Evolutionary conservation across 2,888 invertebrate species (phyloP), one percentile per base, ranked within the genome.

Genomic region (Hyppa rectilinea): DNA sequence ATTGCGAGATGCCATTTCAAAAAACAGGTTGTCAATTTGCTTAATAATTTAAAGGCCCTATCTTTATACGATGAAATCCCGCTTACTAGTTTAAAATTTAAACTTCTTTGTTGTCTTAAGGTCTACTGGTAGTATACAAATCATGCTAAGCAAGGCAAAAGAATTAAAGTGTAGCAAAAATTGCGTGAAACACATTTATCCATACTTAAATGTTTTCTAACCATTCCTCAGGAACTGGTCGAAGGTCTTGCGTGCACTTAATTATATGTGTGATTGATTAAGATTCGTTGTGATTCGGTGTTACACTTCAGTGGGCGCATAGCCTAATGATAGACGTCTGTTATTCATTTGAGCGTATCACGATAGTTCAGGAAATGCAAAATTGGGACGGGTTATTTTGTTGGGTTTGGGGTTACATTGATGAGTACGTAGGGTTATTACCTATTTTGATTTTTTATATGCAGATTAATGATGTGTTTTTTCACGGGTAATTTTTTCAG

Each of bases 211-310:
- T 43, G 67, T 53, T 77, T 67, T 79, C 74, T 62, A 79, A 38
- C 29, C 38, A 56, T 49, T n/a, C 23, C 52, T 73, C 23, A 47
- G 76, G 80, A 79, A 62, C 50, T 61, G 31, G 6, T 29, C 38
- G 66, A 78, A 76, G 81, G 81, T 23, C 50, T 67, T 34, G 71
- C 78, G 80, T 77, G 77, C 20, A 20, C 26, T 12, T 67, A 76
- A 76, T 76, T 47, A 66, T 29, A 29, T 56, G 50, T 75, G 73
- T 58, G 61, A 75, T 78, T 75, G 49, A 66, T 80, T 69, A 17
- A 75, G 34, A 75, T 62, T 53, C 20, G 9, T 31, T 69, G 58
- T 59, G 69, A 75, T 69, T 70, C 38, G 23, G 47, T 63, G 76
- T 71, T 63, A 64, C 63, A 58, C 81, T 34, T 76, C 71, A 80